A percentile compares a stretch with the other conserved stretches of the same genome.
Conservation (phyloP, 2,797 vertebrate genomes). For the Nannoperca obscura region DNA sequence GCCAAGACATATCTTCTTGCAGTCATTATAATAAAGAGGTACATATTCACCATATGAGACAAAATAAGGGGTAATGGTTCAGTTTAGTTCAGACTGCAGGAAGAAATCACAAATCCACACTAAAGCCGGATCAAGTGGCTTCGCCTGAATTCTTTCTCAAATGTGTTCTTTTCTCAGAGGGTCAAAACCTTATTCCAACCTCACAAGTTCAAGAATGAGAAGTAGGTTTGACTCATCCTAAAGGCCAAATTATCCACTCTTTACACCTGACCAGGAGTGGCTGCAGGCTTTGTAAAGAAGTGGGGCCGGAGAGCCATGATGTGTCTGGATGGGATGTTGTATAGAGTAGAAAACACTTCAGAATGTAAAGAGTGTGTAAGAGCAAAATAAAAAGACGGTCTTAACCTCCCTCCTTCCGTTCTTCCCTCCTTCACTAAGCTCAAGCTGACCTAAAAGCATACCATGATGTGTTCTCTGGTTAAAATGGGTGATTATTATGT, state of each 20-base stretch:
- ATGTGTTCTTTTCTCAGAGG: constrained; percentile 61
- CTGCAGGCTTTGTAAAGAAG: constrained; percentile 25
- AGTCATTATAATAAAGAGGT: constrained; percentile 17
- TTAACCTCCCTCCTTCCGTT: not conserved
- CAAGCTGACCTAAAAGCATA: constrained; percentile 15
- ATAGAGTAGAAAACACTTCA: not conserved
- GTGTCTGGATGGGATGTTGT: constrained; percentile 7
- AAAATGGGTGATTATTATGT: constrained; percentile 31
- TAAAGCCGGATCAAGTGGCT: constrained; percentile 68
- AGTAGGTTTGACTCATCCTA: constrained; percentile 46
- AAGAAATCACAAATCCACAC: constrained; percentile 61
- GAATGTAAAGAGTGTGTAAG: constrained; percentile 1
- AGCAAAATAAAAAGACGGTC: constrained; percentile 4
- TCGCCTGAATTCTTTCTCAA: constrained; percentile 58
- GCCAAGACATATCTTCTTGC: constrained; percentile 11
- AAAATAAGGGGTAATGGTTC: constrained; percentile 48
- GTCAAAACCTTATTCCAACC: constrained; percentile 56
- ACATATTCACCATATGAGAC: not conserved
- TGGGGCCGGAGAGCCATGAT: constrained; percentile 11
- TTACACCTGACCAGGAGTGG: constrained; percentile 24
- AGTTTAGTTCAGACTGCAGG: constrained; percentile 50
- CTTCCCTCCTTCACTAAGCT: not conserved
- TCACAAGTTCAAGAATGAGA: constrained; percentile 51
- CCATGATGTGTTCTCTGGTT: constrained; percentile 11
- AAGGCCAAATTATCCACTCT: constrained; percentile 48